Conservation (phyloP, 2,888 invertebrate genomes). For the Penaeus monodon region DNA sequence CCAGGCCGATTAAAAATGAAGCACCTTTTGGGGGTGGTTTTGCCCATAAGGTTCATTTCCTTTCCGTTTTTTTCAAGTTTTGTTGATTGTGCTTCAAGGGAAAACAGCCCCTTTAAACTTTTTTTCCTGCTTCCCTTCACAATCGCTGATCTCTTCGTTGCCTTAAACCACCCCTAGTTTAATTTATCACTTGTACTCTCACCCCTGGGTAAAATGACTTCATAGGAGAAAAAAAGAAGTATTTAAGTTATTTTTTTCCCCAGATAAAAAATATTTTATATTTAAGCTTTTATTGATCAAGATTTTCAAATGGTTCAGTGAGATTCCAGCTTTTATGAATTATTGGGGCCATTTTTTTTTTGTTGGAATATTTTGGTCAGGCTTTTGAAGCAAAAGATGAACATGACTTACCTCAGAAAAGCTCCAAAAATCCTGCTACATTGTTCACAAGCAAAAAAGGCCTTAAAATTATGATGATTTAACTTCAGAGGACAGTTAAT, state of each 20-base stretch:
- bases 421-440: constrained; percentile 25
- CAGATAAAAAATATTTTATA: too few relatives aligned
- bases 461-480: not conserved
- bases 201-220: constrained; percentile 8
- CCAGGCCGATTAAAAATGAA: constrained; percentile 35
- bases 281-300: too few relatives aligned
- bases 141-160: constrained; percentile 37
- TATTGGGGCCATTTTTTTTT: not conserved
- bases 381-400: not conserved
- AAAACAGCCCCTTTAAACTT: not conserved
- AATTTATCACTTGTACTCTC: constrained; percentile 9
- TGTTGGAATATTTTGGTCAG: not conserved
- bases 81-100: not conserved
- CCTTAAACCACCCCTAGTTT: not conserved
- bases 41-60: not conserved
- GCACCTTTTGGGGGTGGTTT: constrained; percentile 16
- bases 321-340: constrained; percentile 25
- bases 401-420: constrained; percentile 13
- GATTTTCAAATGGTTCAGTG: not conserved
- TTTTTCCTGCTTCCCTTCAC: not conserved
- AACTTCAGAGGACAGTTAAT: too few relatives aligned
- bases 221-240: too few relatives aligned
- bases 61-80: too few relatives aligned
- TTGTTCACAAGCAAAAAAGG: constrained; percentile 9
- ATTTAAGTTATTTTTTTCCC: too few relatives aligned